Conservation (phyloP, 2,797 vertebrate species). For the Aplochiton taeniatus region DNA sequence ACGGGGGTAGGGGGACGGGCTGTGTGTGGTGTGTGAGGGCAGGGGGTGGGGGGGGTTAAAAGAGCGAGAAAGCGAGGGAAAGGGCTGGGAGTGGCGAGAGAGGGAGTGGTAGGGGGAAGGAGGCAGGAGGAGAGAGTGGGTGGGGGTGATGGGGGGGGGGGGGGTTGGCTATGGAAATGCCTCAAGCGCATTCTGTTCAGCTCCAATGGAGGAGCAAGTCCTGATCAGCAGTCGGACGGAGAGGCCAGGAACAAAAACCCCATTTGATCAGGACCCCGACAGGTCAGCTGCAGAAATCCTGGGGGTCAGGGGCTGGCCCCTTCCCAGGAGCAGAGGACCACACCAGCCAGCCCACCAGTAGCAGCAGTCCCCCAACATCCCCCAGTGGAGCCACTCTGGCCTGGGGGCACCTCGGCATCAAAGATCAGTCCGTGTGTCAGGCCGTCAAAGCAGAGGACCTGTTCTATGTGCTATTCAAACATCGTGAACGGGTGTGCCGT, state of each 20-base stretch:
- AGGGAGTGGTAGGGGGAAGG: constrained; percentile 25
- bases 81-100: constrained; percentile 54
- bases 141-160: constrained; percentile 40
- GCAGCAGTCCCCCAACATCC: too few species aligned
- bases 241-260: constrained; percentile 50
- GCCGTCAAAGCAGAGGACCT: too few species aligned
- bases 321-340: neutral
- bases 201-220: constrained; percentile 66
- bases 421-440: neutral
- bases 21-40: neutral
- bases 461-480: too few species aligned
- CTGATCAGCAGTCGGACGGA: constrained; percentile 42
- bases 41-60: neutral
- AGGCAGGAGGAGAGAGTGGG: constrained; percentile 34
- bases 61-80: constrained; percentile 17
- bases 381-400: neutral
- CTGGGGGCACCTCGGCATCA: neutral
- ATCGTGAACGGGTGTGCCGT: constrained; percentile 11
- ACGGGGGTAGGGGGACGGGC: constrained; percentile 42
- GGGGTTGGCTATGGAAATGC: constrained; percentile 66
- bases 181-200: constrained; percentile 71
- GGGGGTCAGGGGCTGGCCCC: constrained; percentile 41
- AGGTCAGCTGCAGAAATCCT: constrained; percentile 59
- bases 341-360: too few species aligned
- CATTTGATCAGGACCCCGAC: constrained; percentile 62